Percentiles rank a stretch among this genome's conserved stretches.
phyloP scores from a whole-genome alignment of 2,113 vertebrate species.

The Apodemus sylvaticus region DNA sequence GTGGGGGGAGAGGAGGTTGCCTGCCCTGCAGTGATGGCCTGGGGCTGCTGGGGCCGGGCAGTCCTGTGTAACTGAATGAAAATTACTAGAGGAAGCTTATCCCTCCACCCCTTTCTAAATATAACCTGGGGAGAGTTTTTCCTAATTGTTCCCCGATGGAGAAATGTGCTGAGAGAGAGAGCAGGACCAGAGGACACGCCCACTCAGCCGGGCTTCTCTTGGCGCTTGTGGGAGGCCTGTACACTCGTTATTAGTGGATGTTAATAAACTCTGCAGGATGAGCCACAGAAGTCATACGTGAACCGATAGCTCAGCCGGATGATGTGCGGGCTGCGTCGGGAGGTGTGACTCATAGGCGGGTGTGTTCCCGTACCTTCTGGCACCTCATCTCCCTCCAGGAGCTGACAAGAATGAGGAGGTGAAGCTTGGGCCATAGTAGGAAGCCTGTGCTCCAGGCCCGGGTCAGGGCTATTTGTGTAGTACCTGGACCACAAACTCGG shows the following conservation, averaged over 20 bases:
- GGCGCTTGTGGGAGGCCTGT: constrained; percentile 74
- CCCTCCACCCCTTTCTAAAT: constrained; percentile 82
- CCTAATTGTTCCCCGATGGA: constrained; percentile 87
- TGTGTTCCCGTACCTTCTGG: fast-evolving
- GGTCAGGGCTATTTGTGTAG: fast-evolving
- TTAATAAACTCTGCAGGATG: constrained; percentile 85
- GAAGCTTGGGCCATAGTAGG: not conserved
- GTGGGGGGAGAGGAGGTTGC: constrained; percentile 25
- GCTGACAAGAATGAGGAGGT: fast-evolving
- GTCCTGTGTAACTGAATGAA: constrained; percentile 70
- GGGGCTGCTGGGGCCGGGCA: constrained; percentile 55
- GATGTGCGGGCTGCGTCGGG: constrained; percentile 46
- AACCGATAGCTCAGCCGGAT: constrained; percentile 73
- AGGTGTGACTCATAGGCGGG: not conserved
- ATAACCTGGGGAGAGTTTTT: constrained; percentile 86
- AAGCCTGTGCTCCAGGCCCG: not conserved
- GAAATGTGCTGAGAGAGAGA: constrained; percentile 84
- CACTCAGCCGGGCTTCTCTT: constrained; percentile 77
- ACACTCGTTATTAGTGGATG: constrained; percentile 83
- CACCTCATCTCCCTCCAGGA: not conserved
- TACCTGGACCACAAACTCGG: no score
- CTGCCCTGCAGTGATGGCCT: constrained; percentile 26
- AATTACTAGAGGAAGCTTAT: constrained; percentile 67
- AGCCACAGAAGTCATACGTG: constrained; percentile 70
- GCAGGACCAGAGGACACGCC: constrained; percentile 79